phyloP scores from a whole-genome alignment of 2,888 invertebrate genomes.

The Orchesella flavescens region DNA sequence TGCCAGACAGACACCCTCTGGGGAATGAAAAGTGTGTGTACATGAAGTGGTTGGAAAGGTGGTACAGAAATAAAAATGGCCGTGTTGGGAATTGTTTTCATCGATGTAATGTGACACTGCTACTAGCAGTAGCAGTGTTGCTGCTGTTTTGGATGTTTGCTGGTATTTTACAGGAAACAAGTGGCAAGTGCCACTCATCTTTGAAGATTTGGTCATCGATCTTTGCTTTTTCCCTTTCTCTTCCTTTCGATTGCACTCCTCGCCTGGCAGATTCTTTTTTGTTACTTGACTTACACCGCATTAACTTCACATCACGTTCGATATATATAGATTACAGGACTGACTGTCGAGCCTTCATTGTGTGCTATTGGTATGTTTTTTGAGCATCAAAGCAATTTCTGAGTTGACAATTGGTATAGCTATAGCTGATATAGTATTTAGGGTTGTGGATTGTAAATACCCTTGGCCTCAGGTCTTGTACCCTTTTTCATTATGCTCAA shows the following conservation, averaged over 20 bases:
- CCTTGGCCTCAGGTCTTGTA: no score
- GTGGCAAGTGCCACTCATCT: conserved; percentile 55
- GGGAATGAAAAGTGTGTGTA: conserved; percentile 20
- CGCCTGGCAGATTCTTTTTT: not conserved
- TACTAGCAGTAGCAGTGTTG: not conserved
- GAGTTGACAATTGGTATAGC: not conserved
- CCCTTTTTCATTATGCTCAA: no score
- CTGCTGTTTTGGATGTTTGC: not conserved
- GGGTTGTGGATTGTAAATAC: no score
- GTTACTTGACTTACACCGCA: conserved; percentile 34
- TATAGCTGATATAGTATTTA: not conserved
- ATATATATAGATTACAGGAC: not conserved
- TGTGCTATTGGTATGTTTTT: no score
- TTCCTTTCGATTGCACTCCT: conserved; percentile 4
- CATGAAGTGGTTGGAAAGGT: conserved; percentile 20
- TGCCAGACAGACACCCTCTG: conserved; percentile 41
- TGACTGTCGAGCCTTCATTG: not conserved
- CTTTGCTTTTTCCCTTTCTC: conserved; percentile 21
- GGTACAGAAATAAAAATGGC: conserved; percentile 30
- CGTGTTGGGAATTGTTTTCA: conserved; percentile 54
- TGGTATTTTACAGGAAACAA: conserved; percentile 47
- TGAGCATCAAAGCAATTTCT: not conserved
- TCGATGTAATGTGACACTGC: conserved; percentile 13
- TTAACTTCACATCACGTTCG: conserved; percentile 35
- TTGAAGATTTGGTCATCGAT: conserved; percentile 58